Evolutionary conservation across 2,113 vertebrate genomes (phyloP), one percentile per base, ranked within the genome.

Genomic region (Phoenicopterus ruber): DNA sequence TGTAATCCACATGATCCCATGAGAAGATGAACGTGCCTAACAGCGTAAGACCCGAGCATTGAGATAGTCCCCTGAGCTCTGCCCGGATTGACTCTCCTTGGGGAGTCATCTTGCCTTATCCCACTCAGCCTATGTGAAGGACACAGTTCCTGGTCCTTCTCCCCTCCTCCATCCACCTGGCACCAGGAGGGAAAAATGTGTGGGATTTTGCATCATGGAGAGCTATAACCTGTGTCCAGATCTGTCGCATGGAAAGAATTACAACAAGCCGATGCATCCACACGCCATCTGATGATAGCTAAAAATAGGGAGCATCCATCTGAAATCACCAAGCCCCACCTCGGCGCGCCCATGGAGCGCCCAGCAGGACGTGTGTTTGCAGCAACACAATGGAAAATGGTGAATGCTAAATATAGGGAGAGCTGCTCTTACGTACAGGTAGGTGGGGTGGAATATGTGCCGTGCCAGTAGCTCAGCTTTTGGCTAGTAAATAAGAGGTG

Each of bases 321-420:
- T 52, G 62, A 72, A 91, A 86, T 22, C 4, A 2, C n/a, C 26
- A 3, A 71, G 28, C 83, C 86, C 52, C 89, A 31, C 88, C 86
- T 79, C 3, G 5, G 69, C 3, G 0, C 5, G 0, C 78, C 89
- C 47, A 0, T 25, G 50, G 93, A 62, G n/a, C 2, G 0, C 22
- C 67, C 0, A 0, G 40, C 81, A 88, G 77, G 91, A 84, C 21
- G 0, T 38, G 70, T 65, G 73, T 85, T 84, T 96, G 72, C 36
- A 54, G 54, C 77, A 54, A 11, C 69, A 95, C 86, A 95, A 93
- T 79, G 94, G 83, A 85, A 95, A 49, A 82, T 21, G 15, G 54
- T 40, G 55, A 72, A 40, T 65, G 78, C 83, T 94, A 96, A 97
- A 96, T 80, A 96, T 73, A 95, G 93, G 17, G 10, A 80, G 38